These are phyloP conservation scores for Melanotaenia pygmaea DNA, from an alignment of 2,797 vertebrate genomes.

Conservation along the genomic window DNA sequence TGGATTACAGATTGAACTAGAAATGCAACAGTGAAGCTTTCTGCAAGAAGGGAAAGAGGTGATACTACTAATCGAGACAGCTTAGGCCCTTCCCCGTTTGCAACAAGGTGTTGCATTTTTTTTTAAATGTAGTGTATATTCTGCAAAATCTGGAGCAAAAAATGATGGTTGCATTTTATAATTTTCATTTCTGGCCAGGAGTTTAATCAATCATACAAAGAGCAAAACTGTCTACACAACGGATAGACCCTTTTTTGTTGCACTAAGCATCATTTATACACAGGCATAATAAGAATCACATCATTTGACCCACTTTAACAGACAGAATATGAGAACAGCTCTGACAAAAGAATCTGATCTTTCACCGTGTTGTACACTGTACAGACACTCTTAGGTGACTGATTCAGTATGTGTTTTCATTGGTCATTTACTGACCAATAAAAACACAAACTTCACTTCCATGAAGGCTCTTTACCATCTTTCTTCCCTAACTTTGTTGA, in stretches of 20 bases:
- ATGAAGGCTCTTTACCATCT: too few species aligned
- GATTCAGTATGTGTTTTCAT: background rate
- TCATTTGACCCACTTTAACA: background rate
- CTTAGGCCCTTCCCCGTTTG: background rate
- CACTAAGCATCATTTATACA: background rate
- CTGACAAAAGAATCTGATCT: background rate
- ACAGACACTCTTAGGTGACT: background rate
- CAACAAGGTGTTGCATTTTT: background rate
- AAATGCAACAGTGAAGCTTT: background rate
- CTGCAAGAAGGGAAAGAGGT: background rate
- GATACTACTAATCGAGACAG: background rate
- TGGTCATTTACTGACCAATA: background rate
- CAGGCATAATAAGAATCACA: background rate
- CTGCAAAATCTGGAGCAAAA: background rate
- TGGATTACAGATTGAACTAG: background rate
- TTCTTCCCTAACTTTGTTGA: too few species aligned
- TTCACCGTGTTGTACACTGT: background rate
- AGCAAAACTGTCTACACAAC: background rate
- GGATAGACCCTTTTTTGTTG: background rate
- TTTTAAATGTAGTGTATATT: background rate
- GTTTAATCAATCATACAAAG: background rate
- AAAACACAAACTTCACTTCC: background rate
- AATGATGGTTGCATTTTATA: background rate
- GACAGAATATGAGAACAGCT: background rate
- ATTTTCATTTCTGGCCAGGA: background rate